Evolutionary conservation across 1,140 invertebrate species (phyloP), one percentile per base, ranked within the genome.

Genomic region (Hyles vespertilio): DNA sequence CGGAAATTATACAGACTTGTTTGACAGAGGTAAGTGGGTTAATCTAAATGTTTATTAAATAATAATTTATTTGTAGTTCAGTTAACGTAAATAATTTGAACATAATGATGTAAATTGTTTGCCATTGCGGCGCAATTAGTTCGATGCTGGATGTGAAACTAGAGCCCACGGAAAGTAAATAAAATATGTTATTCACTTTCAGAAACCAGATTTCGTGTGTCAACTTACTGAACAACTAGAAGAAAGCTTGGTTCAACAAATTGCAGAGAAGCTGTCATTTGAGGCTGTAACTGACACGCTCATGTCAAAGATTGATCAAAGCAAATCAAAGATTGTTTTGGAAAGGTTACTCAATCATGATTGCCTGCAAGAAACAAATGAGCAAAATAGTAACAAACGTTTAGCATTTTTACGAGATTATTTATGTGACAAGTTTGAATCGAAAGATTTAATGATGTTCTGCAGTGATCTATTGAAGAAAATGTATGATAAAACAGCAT

Each of bases 381-480:
- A 59, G 22, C 54, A 46, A n/a, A 7, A 48, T 33, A 51, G 51
- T 51, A 49, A 47, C 5, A 65, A 56, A n/a, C 56, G 69, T 49
- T 57, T 82, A 33, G 66, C 62, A 7, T 64, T 75, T 44, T 49
- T 87, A 46, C 60, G 67, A 56, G 63, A 78, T 51, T 78, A 74
- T 66, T 56, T 84, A 12, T 63, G 56, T 22, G 61, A 74, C 2
- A 76, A 55, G 33, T 84, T 79, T 59, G 69, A 72, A 44, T 51
- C 69, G 12, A 80, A 71, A 60, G 74, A 84, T 56, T 65, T 85
- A 40, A 68, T 84, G 58, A 51, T 76, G 40, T 78, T 85, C 32
- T 85, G 82, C 69, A 84, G 75, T 65, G 63, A 84, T 7, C 54
- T 87, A 46, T 69, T 87, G 59, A 72, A 70, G 48, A 77, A 69